These are phyloP conservation scores for Megalopta genalis DNA, from an alignment of 1,140 invertebrate species.

Conservation along the genomic window DNA sequence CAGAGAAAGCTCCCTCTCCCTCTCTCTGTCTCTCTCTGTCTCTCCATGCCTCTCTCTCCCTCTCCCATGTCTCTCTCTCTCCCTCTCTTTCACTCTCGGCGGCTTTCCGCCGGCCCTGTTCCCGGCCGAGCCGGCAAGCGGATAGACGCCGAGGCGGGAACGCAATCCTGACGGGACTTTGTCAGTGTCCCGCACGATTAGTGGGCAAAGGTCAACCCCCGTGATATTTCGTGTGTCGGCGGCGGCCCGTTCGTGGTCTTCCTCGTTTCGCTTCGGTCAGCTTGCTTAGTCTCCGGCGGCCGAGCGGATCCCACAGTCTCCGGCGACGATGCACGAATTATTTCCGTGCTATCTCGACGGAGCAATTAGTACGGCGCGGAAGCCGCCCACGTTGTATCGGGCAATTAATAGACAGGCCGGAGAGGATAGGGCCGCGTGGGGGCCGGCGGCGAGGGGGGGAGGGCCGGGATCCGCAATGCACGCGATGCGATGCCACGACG, in stretches of 20 bases:
- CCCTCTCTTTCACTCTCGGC: not conserved
- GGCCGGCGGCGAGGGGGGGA: not conserved
- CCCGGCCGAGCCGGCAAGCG: too few relatives aligned
- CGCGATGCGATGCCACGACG: slow-evolving; percentile 55
- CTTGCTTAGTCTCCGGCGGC: not conserved
- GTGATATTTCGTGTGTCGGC: slow-evolving; percentile 50
- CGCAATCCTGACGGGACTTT: slow-evolving; percentile 53
- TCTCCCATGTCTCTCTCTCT: slow-evolving; percentile 7
- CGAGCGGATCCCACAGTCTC: slow-evolving; percentile 37
- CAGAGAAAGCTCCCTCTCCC: slow-evolving; percentile 5
- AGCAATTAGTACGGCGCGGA: slow-evolving; percentile 69
- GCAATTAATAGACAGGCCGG: slow-evolving; percentile 72
- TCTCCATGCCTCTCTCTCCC: too few relatives aligned
- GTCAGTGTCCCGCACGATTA: slow-evolving; percentile 61
- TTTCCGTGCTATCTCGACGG: slow-evolving; percentile 61
- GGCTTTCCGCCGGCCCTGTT: not conserved
- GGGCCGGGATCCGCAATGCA: slow-evolving; percentile 45
- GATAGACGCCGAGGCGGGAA: slow-evolving; percentile 18
- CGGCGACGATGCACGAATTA: slow-evolving; percentile 60
- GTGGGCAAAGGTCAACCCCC: slow-evolving; percentile 55
- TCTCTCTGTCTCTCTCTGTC: not conserved
- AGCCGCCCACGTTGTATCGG: slow-evolving; percentile 71
- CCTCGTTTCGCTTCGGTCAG: slow-evolving; percentile 36
- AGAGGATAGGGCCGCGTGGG: not conserved
- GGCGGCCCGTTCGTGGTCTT: slow-evolving; percentile 16